Percentiles rank a stretch among this genome's conserved stretches.
Evolutionary conservation across 2,113 vertebrate genomes (phyloP).

Genomic region (Alethe diademata): DNA sequence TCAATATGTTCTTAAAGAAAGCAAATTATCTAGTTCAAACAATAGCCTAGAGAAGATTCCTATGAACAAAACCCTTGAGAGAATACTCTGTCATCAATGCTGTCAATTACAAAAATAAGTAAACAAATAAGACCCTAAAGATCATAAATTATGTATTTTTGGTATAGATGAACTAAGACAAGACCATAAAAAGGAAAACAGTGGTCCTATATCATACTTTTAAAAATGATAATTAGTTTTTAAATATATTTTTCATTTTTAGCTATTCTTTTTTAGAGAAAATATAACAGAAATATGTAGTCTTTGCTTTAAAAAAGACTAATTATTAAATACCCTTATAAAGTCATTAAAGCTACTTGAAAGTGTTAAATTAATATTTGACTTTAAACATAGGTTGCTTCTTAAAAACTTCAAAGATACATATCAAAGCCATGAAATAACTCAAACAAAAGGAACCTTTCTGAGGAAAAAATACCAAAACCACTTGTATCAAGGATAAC

Average conservation of each 20-base stretch:
- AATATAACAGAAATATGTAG: neutral
- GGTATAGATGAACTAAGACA: neutral
- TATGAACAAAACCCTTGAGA: neutral
- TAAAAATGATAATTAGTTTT: neutral
- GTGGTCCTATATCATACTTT: neutral
- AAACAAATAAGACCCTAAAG: neutral
- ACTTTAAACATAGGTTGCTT: neutral
- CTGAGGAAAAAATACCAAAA: neutral
- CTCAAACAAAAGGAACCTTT: neutral
- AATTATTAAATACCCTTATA: neutral
- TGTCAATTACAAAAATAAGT: neutral
- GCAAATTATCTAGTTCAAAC: neutral
- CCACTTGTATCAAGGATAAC: neutral
- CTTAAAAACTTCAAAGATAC: neutral
- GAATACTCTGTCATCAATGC: neutral
- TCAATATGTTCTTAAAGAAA: neutral
- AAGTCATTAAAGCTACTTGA: neutral
- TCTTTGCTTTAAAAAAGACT: neutral
- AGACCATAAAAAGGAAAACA: neutral
- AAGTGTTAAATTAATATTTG: neutral
- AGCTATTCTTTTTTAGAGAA: neutral
- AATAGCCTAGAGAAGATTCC: neutral
- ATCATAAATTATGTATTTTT: neutral
- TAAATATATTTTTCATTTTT: neutral
- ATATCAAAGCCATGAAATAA: neutral